These are phyloP conservation scores for Porphyrio hochstetteri DNA, from an alignment of 2,113 vertebrate species.

Conservation along the genomic window DNA sequence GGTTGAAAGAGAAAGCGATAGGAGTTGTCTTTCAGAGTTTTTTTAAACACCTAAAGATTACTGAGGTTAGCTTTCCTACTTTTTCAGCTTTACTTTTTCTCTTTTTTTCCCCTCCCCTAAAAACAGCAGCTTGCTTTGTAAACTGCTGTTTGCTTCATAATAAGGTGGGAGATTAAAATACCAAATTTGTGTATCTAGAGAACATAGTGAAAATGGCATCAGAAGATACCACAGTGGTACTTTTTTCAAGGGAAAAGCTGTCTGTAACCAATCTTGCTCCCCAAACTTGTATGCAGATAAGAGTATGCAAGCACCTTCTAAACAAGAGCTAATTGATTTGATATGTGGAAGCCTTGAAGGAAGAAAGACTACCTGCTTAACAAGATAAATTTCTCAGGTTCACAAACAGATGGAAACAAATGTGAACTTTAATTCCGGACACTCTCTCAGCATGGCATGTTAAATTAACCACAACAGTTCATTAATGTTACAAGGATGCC, in stretches of 20 bases:
- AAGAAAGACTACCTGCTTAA: background rate
- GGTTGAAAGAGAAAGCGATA: background rate
- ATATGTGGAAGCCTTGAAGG: background rate
- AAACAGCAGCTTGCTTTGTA: background rate
- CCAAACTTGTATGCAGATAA: too few species aligned
- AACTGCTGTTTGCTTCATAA: background rate
- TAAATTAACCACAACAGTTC: background rate
- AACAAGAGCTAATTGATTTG: background rate
- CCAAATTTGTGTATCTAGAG: background rate
- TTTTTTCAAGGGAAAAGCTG: background rate
- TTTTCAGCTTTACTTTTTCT: background rate
- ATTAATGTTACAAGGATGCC: background rate
- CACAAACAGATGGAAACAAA: background rate
- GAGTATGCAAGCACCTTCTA: background rate
- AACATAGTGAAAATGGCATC: background rate
- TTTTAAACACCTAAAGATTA: background rate
- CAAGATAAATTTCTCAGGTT: background rate
- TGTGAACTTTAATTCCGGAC: background rate
- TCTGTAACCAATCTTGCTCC: background rate
- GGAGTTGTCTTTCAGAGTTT: background rate
- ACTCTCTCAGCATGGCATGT: background rate
- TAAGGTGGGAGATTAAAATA: background rate
- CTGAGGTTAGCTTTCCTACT: background rate
- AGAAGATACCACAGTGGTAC: background rate
- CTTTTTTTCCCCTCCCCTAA: background rate